Conservation (phyloP, 2,888 invertebrate species). For the Encarsia formosa region DNA sequence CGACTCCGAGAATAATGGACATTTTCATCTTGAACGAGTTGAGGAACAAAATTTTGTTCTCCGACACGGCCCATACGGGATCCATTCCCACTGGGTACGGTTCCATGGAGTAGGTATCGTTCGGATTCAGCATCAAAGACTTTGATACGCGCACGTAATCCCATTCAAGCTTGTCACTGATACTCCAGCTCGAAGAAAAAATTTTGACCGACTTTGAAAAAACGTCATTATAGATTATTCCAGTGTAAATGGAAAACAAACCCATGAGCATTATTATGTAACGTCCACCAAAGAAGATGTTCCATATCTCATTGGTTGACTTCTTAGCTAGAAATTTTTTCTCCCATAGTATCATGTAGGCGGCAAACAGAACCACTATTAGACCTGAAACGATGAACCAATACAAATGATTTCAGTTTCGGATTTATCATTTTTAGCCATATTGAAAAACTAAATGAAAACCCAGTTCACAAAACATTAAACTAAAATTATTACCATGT, state of each 20-base stretch:
- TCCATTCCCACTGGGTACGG: slow-evolving; percentile 92
- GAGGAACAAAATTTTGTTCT: slow-evolving; percentile 85
- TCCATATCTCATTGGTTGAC: slow-evolving; percentile 93
- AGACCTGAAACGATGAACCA: slow-evolving; percentile 38
- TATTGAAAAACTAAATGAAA: too few relatives aligned
- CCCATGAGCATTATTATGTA: slow-evolving; percentile 98
- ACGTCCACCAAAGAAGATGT: slow-evolving; percentile 95
- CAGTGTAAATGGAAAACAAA: slow-evolving; percentile 95
- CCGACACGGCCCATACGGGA: slow-evolving; percentile 65
- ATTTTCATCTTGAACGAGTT: slow-evolving; percentile 94
- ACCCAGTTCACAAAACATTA: too few relatives aligned
- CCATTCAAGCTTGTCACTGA: neutral
- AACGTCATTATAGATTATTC: slow-evolving; percentile 94
- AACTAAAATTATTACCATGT: slow-evolving; percentile 66
- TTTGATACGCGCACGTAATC: slow-evolving; percentile 44
- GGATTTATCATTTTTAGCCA: too few relatives aligned
- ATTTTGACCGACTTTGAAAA: slow-evolving; percentile 95
- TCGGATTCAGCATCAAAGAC: slow-evolving; percentile 64
- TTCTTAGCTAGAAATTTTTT: slow-evolving; percentile 84
- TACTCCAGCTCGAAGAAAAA: slow-evolving; percentile 87
- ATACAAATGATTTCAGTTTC: neutral
- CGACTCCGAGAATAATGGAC: slow-evolving; percentile 92
- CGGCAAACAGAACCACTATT: slow-evolving; percentile 86
- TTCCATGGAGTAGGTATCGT: slow-evolving; percentile 56
- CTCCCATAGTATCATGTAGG: slow-evolving; percentile 94